Base-by-base conservation (phyloP, 2,113 vertebrate genomes). In the Tachycineta bicolor region DNA sequence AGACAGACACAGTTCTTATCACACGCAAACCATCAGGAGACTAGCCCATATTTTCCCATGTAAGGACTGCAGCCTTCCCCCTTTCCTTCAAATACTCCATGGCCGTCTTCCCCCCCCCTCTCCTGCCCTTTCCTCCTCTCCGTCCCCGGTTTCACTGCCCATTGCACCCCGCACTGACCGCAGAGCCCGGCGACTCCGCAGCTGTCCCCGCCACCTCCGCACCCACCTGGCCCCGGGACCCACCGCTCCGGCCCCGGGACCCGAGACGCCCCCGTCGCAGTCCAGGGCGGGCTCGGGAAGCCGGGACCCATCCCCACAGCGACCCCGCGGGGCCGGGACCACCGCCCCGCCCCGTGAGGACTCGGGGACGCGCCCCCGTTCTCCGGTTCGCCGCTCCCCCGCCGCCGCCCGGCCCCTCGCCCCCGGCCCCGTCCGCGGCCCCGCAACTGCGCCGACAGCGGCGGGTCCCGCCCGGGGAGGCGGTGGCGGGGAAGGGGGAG, bases 391-490 rank as follows among this genome's bases (percentile, higher is more conserved):
- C 60, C 29, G 28, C 34, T 44, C 19, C 47, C 7, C 71, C 33
- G n/a, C 22, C 34, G 50, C 56, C 22, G 62, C 64, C 52, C 60
- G 41, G 56, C 85, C 75, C 37, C 37, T 37, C 37, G 37, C 37
- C 37, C 37, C 37, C 37, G 37, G 37, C 37, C 37, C 88, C 68
- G 49, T 21, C 23, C 52, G 25, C 80, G 67, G 91, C 78, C 69
- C 87, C 73, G 70, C 67, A 43, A 69, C 87, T 44, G 80, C 62
- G 79, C 80, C 75, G 78, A 47, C 7, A 33, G 81, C 73, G 56
- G 83, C 94, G 64, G 55, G 89, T 81, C 75, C 91, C 92, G 89
- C 83, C 89, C 52, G 77, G 87, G 43, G 82, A 81, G 94, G 92
- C 78, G 86, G 92, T 2, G 76, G 86, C 75, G 46, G 76, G 29